Conservation (phyloP, 2,113 vertebrate genomes). For the Callopanchax toddi region DNA sequence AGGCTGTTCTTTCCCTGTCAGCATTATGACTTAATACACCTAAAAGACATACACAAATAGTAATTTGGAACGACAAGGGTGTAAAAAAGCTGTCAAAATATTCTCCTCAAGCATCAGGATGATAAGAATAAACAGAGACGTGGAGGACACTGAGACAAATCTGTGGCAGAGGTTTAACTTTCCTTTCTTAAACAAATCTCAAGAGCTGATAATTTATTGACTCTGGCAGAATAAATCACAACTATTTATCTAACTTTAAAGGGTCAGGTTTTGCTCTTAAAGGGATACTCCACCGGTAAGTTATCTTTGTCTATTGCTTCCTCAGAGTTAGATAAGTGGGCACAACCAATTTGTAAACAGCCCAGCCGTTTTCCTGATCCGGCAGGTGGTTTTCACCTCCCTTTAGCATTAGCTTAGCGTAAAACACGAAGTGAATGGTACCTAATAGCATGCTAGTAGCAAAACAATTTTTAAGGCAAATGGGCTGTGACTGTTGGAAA, state of each 20-base stretch:
- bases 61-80: neutral
- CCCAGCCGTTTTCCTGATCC: too few relatives aligned
- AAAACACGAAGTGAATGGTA: too few relatives aligned
- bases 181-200: neutral
- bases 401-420: too few relatives aligned
- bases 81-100: constrained; percentile 10
- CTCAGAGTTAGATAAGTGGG: too few relatives aligned
- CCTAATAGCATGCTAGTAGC: too few relatives aligned
- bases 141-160: neutral
- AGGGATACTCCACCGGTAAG: too few relatives aligned
- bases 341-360: too few relatives aligned
- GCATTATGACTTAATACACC: constrained; percentile 2
- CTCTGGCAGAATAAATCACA: neutral
- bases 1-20: neutral
- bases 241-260: neutral
- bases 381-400: too few relatives aligned
- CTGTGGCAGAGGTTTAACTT: neutral
- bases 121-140: neutral
- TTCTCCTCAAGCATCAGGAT: neutral
- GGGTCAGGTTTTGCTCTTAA: neutral
- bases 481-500: too few relatives aligned
- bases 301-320: too few relatives aligned
- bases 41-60: neutral
- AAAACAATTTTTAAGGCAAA: too few relatives aligned
- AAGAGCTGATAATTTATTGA: constrained; percentile 1